A percentile compares a stretch with the other conserved stretches of the same genome.
Conservation (phyloP, 2,888 invertebrate species). For the Eucriotettix oculatus region DNA sequence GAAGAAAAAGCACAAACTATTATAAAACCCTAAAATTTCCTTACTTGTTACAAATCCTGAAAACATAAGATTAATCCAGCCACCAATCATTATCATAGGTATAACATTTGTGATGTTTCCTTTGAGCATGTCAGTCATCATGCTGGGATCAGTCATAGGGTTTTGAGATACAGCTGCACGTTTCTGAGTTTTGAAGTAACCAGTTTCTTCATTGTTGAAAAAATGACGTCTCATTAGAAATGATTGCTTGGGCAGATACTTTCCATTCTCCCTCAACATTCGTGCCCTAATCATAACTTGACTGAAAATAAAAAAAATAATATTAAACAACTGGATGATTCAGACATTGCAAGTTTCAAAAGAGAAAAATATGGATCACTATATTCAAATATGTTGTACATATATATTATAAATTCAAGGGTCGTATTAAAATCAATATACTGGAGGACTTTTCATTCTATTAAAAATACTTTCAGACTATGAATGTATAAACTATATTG, state of each 20-base stretch:
- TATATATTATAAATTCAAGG: too few relatives aligned
- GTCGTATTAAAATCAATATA: too few relatives aligned
- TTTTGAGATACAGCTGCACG: slow-evolving; percentile 70
- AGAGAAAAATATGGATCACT: too few relatives aligned
- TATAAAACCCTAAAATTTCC: slow-evolving; percentile 24
- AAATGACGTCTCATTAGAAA: slow-evolving; percentile 86
- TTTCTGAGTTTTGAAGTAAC: slow-evolving; percentile 84
- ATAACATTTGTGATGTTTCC: slow-evolving; percentile 96
- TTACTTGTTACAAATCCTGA: slow-evolving; percentile 94
- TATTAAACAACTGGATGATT: too few relatives aligned
- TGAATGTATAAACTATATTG: too few relatives aligned
- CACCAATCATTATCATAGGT: slow-evolving; percentile 98
- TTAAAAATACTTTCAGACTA: too few relatives aligned
- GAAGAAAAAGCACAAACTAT: background rate
- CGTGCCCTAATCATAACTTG: slow-evolving; percentile 91
- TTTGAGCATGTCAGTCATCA: slow-evolving; percentile 98
- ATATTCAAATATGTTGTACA: too few relatives aligned
- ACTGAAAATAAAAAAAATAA: slow-evolving; percentile 24
- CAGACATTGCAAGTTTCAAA: too few relatives aligned
- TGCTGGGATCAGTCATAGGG: slow-evolving; percentile 89
- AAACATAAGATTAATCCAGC: slow-evolving; percentile 99
- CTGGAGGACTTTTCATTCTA: too few relatives aligned
- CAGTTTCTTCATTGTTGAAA: slow-evolving; percentile 88
- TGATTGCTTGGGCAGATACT: slow-evolving; percentile 78
- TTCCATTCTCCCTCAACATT: slow-evolving; percentile 90